Percentiles rank a stretch among this genome's conserved stretches.
Evolutionary conservation across 2,888 invertebrate species (phyloP).

Genomic region (Lithophane semibrunnea): DNA sequence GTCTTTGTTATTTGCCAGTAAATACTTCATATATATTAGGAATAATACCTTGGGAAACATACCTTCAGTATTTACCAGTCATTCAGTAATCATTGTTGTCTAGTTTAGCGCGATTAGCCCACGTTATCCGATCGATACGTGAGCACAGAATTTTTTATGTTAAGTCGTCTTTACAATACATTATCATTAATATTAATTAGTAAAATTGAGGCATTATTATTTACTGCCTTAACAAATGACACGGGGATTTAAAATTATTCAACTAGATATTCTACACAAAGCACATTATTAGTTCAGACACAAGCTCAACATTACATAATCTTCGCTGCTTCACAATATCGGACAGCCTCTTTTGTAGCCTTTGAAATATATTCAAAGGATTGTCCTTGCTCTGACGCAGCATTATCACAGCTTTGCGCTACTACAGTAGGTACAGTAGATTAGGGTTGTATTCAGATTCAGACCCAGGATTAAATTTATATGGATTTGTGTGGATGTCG

Average conservation of each 20-base stretch:
- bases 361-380: constrained; percentile 46
- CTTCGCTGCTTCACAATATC: constrained; percentile 35
- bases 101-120: neutral
- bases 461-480: constrained; percentile 40
- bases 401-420: constrained; percentile 47
- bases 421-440: constrained; percentile 28
- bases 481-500: constrained; percentile 45
- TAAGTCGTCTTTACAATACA: no score
- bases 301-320: constrained; percentile 30
- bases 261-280: constrained; percentile 22
- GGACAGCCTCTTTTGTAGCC: constrained; percentile 29
- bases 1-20: no score
- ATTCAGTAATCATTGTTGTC: neutral
- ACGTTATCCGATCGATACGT: no score
- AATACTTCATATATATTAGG: neutral
- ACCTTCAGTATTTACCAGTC: neutral
- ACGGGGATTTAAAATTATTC: constrained; percentile 29
- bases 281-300: constrained; percentile 14
- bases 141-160: no score
- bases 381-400: constrained; percentile 16
- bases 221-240: neutral
- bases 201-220: no score
- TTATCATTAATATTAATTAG: no score
- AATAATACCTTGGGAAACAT: neutral
- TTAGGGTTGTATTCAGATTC: constrained; percentile 19